These are phyloP conservation scores for Pseudochirops corinnae DNA, from an alignment of 2,797 vertebrate genomes.

Conservation along the genomic window DNA sequence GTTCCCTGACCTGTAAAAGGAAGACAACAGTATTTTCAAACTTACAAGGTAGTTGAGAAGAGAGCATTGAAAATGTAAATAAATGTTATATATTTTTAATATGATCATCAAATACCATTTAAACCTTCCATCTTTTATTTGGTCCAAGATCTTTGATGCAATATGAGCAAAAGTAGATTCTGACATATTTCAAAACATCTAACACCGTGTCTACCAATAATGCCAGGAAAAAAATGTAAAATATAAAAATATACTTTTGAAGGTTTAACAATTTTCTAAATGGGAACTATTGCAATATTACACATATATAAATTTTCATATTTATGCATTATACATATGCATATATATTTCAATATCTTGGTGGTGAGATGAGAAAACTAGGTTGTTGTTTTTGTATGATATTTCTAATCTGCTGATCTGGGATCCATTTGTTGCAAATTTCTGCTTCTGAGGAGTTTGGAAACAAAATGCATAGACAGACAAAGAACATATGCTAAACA, in stretches of 20 bases:
- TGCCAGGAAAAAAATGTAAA: background rate
- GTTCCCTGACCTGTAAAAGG: background rate
- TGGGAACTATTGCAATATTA: background rate
- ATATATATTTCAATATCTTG: background rate
- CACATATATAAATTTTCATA: background rate
- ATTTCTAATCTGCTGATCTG: conserved; percentile 66
- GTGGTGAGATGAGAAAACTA: background rate
- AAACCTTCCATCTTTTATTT: background rate
- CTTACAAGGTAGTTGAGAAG: background rate
- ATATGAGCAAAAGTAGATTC: background rate
- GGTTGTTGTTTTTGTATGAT: background rate
- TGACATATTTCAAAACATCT: background rate
- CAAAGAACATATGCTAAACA: conserved; percentile 69
- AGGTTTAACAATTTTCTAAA: background rate
- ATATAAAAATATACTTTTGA: conserved; percentile 3
- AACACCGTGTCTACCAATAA: background rate
- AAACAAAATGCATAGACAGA: conserved; percentile 65
- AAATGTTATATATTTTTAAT: background rate
- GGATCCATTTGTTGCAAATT: conserved; percentile 40
- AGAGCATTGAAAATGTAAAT: background rate
- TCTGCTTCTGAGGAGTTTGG: conserved; percentile 66
- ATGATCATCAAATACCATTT: background rate
- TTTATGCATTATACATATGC: too few species aligned
- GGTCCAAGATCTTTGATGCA: background rate
- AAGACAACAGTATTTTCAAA: background rate